A percentile compares a stretch with the other conserved stretches of the same genome.
phyloP scores from a whole-genome alignment of 2,888 invertebrate species.

The Azorinus chamasolen region DNA sequence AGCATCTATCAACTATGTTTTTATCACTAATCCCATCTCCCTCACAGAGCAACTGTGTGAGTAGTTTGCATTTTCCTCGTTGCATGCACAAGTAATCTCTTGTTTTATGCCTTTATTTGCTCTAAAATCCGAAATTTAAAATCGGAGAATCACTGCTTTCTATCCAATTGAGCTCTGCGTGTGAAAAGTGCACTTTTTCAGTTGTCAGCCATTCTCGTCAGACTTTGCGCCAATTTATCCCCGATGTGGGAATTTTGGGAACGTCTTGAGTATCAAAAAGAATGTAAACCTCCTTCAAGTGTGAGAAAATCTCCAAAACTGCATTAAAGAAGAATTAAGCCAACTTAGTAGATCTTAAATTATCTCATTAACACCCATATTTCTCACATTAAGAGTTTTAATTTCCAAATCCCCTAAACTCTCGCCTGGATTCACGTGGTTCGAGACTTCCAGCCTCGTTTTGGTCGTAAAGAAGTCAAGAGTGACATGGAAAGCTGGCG shows the following conservation, averaged over 20 bases:
- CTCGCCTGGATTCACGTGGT: slow-evolving; percentile 56
- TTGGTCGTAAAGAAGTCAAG: slow-evolving; percentile 60
- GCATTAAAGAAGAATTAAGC: slow-evolving; percentile 66
- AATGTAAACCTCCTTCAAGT: slow-evolving; percentile 48
- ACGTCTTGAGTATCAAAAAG: slow-evolving; percentile 45
- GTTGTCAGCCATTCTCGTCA: too few species aligned
- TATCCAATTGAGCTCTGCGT: too few species aligned
- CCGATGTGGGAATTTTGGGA: slow-evolving; percentile 16
- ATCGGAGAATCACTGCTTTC: too few species aligned
- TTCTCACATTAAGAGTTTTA: slow-evolving; percentile 60
- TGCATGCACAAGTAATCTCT: too few species aligned
- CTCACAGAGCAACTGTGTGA: too few species aligned
- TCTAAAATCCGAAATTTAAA: too few species aligned
- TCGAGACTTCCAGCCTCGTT: slow-evolving; percentile 59
- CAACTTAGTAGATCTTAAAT: slow-evolving; percentile 63
- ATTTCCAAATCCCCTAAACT: slow-evolving; percentile 61
- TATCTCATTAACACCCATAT: slow-evolving; percentile 62
- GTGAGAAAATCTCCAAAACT: slow-evolving; percentile 59
- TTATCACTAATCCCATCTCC: too few species aligned
- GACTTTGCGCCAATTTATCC: slow-evolving; percentile 11
- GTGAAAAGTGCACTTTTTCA: too few species aligned
- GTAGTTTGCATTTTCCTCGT: too few species aligned
- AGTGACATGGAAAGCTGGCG: slow-evolving; percentile 47
- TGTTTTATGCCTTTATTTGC: too few species aligned
- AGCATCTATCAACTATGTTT: too few species aligned